Evolutionary conservation across 2,113 vertebrate genomes (phyloP).

Genomic region (Suricata suricatta): DNA sequence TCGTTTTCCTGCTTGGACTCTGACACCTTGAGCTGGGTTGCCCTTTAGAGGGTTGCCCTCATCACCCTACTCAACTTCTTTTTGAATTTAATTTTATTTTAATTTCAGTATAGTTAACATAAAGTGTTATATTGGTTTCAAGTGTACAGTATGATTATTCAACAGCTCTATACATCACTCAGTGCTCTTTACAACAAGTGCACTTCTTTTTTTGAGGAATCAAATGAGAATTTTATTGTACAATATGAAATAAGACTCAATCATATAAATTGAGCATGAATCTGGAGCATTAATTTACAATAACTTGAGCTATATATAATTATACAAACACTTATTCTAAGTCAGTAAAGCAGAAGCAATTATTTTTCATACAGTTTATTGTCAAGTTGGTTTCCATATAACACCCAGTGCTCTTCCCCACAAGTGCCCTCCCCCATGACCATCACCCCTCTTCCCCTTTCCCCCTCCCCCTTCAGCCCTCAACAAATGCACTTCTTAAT

Average conservation of each 20-base stretch:
- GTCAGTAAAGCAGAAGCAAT: not conserved
- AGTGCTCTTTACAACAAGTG: not conserved
- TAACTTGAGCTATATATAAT: slow-evolving; percentile 25
- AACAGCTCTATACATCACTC: not conserved
- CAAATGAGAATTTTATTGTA: slow-evolving; percentile 41
- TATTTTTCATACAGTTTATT: not conserved
- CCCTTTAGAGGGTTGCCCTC: not conserved
- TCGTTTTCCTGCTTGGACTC: not conserved
- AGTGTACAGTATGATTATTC: not conserved
- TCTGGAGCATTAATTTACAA: slow-evolving; percentile 20
- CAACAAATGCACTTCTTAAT: not conserved
- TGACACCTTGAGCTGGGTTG: not conserved
- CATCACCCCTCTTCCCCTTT: too few species aligned
- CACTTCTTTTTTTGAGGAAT: not conserved
- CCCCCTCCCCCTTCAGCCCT: too few species aligned
- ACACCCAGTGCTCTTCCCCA: too few species aligned
- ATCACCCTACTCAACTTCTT: not conserved
- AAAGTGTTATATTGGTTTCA: not conserved
- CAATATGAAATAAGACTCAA: slow-evolving; percentile 34
- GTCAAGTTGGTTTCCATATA: too few species aligned
- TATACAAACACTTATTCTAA: slow-evolving; percentile 53
- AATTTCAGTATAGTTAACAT: not conserved
- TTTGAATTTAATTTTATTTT: not conserved
- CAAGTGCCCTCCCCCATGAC: too few species aligned
- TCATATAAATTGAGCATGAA: slow-evolving; percentile 21